phyloP scores from a whole-genome alignment of 2,113 vertebrate species.

The Sapajus apella region DNA sequence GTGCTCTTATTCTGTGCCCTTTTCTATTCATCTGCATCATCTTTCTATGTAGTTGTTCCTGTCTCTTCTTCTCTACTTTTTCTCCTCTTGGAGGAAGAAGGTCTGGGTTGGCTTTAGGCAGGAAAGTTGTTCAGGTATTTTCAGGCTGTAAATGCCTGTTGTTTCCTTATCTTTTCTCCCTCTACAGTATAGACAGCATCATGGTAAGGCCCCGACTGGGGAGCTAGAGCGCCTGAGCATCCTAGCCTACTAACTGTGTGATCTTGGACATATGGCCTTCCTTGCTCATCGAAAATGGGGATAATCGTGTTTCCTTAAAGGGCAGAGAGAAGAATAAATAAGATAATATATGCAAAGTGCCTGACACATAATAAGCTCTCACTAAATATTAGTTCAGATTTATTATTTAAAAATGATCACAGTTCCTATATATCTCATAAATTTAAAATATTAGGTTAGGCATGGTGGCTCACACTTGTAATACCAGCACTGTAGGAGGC shows the following conservation, averaged over 20 bases:
- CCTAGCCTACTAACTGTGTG: neutral
- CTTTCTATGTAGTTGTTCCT: neutral
- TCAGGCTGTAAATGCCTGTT: neutral
- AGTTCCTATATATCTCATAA: neutral
- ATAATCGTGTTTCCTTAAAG: neutral
- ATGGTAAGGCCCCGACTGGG: neutral
- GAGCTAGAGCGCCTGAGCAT: neutral
- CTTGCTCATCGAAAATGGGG: conserved; percentile 2
- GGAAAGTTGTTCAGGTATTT: neutral
- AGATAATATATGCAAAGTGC: neutral
- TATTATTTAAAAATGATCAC: conserved; percentile 28
- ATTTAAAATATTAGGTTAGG: neutral
- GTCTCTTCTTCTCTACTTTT: neutral
- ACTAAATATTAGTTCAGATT: conserved; percentile 15
- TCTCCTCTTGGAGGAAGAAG: neutral
- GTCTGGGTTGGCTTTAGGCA: neutral
- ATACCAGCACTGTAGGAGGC: neutral
- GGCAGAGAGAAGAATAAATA: neutral
- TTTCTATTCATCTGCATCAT: neutral
- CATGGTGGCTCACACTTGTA: neutral
- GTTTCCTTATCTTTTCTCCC: neutral
- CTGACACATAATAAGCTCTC: neutral
- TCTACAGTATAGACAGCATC: neutral
- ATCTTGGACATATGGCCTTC: neutral
- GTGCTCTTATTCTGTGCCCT: neutral